Percentiles rank a stretch among this genome's conserved stretches.
Evolutionary conservation across 2,888 invertebrate genomes (phyloP).

Genomic region (Drosophila glabriapex): DNA sequence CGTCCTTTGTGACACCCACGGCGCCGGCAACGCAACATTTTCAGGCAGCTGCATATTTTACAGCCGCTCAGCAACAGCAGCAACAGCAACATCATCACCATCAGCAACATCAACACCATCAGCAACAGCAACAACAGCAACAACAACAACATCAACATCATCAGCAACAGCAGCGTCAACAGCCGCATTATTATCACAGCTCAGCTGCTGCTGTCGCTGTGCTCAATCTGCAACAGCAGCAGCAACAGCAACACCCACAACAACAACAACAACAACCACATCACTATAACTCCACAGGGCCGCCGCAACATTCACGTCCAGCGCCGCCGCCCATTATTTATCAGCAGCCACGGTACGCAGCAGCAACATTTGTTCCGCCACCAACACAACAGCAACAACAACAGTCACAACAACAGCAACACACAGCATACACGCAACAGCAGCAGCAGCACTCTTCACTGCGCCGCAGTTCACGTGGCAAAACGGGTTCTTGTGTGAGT

Average conservation of each 20-base stretch:
- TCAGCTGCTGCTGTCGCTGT: constrained; percentile 73
- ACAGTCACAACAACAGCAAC: constrained; percentile 42
- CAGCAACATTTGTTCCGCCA: constrained; percentile 63
- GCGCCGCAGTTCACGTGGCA: constrained; percentile 85
- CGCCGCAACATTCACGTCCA: constrained; percentile 64
- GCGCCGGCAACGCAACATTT: constrained; percentile 65
- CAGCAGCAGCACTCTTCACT: constrained; percentile 79
- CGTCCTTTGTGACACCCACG: constrained; percentile 65
- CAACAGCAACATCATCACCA: constrained; percentile 70
- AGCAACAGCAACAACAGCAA: constrained; percentile 34
- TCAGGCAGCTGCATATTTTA: constrained; percentile 65
- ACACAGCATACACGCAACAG: constrained; percentile 56
- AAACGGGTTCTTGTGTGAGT: constrained; percentile 86
- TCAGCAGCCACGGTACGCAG: constrained; percentile 63
- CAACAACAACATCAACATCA: constrained; percentile 26
- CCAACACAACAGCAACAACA: constrained; percentile 49
- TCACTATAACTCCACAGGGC: constrained; percentile 83
- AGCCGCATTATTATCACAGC: constrained; percentile 81
- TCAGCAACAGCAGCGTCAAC: constrained; percentile 68
- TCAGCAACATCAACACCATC: constrained; percentile 52
- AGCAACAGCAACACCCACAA: constrained; percentile 61
- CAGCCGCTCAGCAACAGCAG: constrained; percentile 66
- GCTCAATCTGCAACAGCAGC: constrained; percentile 87
- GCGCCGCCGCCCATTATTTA: constrained; percentile 65
- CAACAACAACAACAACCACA: constrained; percentile 58